These are phyloP conservation scores for Lepidurus couesii DNA, from an alignment of 1,140 invertebrate genomes.

Conservation along the genomic window DNA sequence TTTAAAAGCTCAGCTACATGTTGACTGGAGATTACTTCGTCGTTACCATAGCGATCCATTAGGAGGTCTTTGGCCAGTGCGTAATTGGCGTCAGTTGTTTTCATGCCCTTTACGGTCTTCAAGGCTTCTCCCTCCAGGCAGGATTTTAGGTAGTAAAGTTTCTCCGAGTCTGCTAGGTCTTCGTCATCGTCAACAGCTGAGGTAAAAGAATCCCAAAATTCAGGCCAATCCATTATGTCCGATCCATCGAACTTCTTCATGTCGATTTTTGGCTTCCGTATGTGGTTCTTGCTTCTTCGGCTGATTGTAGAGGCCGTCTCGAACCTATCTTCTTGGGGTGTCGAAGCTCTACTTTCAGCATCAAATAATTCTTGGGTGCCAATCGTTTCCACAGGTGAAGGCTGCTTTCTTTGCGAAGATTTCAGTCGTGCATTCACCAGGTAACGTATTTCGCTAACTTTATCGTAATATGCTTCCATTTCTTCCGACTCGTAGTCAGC, in stretches of 20 bases:
- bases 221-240: background rate
- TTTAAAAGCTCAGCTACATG: background rate
- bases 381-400: background rate
- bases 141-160: constrained; percentile 22
- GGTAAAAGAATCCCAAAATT: constrained; percentile 24
- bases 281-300: constrained; percentile 23
- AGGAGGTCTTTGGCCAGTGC: background rate
- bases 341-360: background rate
- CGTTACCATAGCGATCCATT: background rate
- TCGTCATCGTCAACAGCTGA: constrained; percentile 25
- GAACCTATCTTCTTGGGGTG: background rate
- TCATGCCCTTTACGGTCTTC: background rate
- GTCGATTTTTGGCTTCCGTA: constrained; percentile 22
- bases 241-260: constrained; percentile 1
- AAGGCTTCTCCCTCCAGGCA: constrained; percentile 4
- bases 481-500: background rate
- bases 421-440: constrained; percentile 1
- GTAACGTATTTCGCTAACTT: background rate
- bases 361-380: background rate
- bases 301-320: background rate
- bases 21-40: background rate
- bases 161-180: constrained; percentile 23
- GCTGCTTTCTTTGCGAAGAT: background rate
- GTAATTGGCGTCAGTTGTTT: constrained; percentile 24
- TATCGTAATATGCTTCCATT: background rate